These are phyloP conservation scores for Microcebus tavaratra DNA, from an alignment of 2,113 vertebrate species.

Conservation along the genomic window DNA sequence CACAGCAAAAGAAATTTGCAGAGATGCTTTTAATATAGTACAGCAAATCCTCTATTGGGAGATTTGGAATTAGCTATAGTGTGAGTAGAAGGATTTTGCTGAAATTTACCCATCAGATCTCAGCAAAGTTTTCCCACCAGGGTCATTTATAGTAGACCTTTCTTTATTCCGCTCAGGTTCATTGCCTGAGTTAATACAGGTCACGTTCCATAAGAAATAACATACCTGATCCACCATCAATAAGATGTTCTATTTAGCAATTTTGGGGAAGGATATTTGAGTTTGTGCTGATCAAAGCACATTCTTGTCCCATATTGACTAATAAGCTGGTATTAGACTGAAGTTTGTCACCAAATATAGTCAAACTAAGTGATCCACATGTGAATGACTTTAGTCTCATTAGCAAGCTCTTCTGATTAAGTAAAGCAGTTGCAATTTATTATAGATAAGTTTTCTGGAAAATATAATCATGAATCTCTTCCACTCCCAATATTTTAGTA, in stretches of 20 bases:
- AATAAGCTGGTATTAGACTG: neutral
- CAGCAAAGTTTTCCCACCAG: neutral
- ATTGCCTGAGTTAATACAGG: neutral
- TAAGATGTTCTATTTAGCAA: neutral
- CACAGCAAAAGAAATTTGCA: conserved; percentile 1
- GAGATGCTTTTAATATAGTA: neutral
- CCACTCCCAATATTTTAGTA: neutral
- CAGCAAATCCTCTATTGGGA: neutral
- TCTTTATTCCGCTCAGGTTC: neutral
- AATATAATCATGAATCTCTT: neutral
- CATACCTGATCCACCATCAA: neutral
- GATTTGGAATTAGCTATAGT: neutral
- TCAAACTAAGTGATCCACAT: neutral
- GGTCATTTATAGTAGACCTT: neutral
- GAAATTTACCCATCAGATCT: conserved; percentile 10
- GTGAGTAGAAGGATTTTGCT: conserved; percentile 24
- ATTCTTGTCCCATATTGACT: neutral
- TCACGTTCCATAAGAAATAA: neutral
- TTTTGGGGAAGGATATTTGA: neutral
- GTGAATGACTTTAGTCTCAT: neutral
- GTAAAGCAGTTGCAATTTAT: neutral
- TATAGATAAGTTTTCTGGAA: neutral
- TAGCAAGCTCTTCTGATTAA: neutral
- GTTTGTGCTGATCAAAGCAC: neutral
- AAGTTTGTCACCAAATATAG: neutral